Evolutionary conservation across 2,113 vertebrate genomes (phyloP).

Genomic region (Perognathus longimembris): DNA sequence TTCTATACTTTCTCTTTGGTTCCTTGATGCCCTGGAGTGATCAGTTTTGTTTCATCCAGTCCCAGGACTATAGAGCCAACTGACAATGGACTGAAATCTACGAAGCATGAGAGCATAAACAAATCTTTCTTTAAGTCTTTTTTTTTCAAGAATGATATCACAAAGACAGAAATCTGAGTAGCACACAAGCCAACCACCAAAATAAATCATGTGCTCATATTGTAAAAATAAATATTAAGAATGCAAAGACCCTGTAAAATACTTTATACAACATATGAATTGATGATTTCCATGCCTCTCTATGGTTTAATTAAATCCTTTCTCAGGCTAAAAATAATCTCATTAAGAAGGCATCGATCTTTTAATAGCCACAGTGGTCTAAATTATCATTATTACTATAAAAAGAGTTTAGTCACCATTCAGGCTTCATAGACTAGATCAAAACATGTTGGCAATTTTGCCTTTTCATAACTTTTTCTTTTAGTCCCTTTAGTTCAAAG

Average conservation of each 20-base stretch:
- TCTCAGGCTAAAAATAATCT: not conserved
- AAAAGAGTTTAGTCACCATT: constrained; percentile 48
- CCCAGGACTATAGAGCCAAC: too few relatives aligned
- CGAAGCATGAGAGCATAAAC: not conserved
- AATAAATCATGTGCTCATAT: not conserved
- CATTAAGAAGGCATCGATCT: constrained; percentile 19
- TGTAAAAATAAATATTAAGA: not conserved
- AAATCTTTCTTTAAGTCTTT: not conserved
- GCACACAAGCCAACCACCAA: not conserved
- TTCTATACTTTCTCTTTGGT: not conserved
- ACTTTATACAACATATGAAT: not conserved
- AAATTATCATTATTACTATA: constrained; percentile 44
- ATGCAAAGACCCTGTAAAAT: not conserved
- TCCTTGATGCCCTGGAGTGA: accelerated
- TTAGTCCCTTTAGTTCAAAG: constrained; percentile 1
- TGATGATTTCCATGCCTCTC: not conserved
- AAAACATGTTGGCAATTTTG: constrained; percentile 54
- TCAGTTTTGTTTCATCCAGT: too few relatives aligned
- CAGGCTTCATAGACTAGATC: constrained; percentile 34
- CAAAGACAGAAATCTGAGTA: not conserved
- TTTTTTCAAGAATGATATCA: not conserved
- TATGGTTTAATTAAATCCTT: not conserved
- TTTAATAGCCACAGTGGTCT: not conserved
- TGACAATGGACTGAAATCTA: not conserved
- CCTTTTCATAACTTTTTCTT: constrained; percentile 54